Conservation (phyloP, 2,113 vertebrate genomes). For the Pimephales promelas region DNA sequence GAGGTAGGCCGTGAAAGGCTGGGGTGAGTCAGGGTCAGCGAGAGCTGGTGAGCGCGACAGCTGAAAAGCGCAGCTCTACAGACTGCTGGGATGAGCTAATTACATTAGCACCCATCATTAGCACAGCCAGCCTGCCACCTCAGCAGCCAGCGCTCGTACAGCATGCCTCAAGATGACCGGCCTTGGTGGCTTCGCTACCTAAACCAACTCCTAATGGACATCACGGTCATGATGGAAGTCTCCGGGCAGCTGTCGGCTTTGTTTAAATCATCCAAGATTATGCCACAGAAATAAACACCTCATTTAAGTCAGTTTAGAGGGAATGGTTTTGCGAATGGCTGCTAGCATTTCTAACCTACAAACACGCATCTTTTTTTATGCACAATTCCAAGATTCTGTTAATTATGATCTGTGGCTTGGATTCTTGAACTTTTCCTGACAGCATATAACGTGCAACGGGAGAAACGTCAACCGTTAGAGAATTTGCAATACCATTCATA, state of each 20-base stretch:
- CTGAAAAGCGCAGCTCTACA: conserved; percentile 58
- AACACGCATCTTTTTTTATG: neutral
- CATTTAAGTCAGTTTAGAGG: neutral
- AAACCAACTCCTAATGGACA: conserved; percentile 16
- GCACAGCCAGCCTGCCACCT: conserved; percentile 65
- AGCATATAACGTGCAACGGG: neutral
- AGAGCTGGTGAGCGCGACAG: conserved; percentile 51
- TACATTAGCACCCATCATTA: conserved; percentile 78
- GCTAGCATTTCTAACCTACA: neutral
- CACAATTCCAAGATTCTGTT: no score
- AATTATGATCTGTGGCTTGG: neutral
- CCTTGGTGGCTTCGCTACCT: conserved; percentile 9
- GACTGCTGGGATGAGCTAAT: conserved; percentile 74
- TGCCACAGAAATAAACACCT: conserved; percentile 12
- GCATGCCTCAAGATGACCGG: conserved; percentile 30
- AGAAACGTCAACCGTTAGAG: neutral
- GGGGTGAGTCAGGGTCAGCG: conserved; percentile 57
- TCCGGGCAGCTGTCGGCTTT: conserved; percentile 7
- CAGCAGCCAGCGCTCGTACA: conserved; percentile 31
- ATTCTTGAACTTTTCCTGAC: neutral
- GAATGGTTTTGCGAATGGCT: neutral
- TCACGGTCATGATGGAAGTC: neutral
- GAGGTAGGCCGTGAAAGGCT: conserved; percentile 54
- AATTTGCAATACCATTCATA: neutral
- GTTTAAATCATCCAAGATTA: neutral